Evolutionary conservation across 2,888 invertebrate genomes (phyloP), one percentile per base, ranked within the genome.

Genomic region (Euclidia mi): DNA sequence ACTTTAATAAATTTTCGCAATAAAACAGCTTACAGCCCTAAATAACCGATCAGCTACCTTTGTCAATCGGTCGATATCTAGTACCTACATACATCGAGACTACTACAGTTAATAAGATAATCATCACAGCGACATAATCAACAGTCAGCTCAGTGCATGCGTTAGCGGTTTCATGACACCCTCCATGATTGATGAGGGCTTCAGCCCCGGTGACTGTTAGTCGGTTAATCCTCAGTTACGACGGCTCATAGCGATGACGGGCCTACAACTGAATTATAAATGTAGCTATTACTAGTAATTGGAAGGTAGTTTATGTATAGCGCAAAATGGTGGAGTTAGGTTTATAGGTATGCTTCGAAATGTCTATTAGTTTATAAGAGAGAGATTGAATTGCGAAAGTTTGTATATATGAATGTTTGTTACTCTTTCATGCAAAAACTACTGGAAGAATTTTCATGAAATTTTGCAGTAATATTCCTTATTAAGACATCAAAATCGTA

Each of bases 141-240:
- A 44, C 32, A 31, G 43, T 51, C 9, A 3, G n/a, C 15, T 29
- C 32, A 32, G 17, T 46, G 40, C 14, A 31, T 42, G 38, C 52
- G 42, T 51, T 29, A 34, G 63, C 38, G 64, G 59, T 65, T 50
- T 46, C 17, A 55, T 42, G 40, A 44, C 32, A 40, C 32, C 31
- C 29, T 37, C 47, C 18, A 56, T 60, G 67, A 65, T 67, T 60
- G 65, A 67, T 57, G 62, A 65, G 49, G 40, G 37, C 20, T 66
- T 50, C 45, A 41, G 18, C 31, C 9, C 25, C 18, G 12, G 9
- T 51, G 46, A 51, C 59, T 51, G 45, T 38, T 41, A 12, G 46
- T 43, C 32, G 29, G 31, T 45, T 52, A 66, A 59, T 61, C 67
- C 43, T 44, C 59, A 14, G 2, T 67, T 57, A 46, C 9, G 7